These are phyloP conservation scores for Patella caerulea DNA, from an alignment of 2,888 invertebrate species.

Conservation along the genomic window DNA sequence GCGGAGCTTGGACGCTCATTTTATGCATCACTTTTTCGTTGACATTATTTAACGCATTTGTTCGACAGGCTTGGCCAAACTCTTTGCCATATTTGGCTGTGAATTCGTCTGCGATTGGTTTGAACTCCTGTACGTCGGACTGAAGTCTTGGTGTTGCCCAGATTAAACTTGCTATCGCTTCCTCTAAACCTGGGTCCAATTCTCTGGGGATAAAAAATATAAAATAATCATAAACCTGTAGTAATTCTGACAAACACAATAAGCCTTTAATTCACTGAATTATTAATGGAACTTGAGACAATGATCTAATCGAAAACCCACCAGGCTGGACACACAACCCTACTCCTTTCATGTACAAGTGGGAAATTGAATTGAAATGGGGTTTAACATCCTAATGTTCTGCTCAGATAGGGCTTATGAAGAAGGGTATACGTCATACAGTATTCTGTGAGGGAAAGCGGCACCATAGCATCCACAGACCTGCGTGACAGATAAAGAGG, in stretches of 20 bases:
- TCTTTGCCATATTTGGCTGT: constrained; percentile 93
- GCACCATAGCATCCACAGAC: too few relatives aligned
- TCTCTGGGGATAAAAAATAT: constrained; percentile 72
- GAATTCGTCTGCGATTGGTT: constrained; percentile 88
- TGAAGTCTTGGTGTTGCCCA: constrained; percentile 95
- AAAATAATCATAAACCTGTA: neutral
- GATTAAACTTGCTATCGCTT: constrained; percentile 94
- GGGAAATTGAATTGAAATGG: too few relatives aligned
- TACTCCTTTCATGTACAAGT: too few relatives aligned
- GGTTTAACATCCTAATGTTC: too few relatives aligned
- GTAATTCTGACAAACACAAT: neutral
- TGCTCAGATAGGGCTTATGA: too few relatives aligned
- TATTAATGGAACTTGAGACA: too few relatives aligned
- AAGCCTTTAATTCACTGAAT: neutral
- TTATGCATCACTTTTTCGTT: constrained; percentile 85
- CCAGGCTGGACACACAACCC: too few relatives aligned
- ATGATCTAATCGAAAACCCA: too few relatives aligned
- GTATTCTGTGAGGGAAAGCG: too few relatives aligned
- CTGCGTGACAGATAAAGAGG: too few relatives aligned
- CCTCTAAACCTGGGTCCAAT: constrained; percentile 93
- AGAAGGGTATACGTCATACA: too few relatives aligned
- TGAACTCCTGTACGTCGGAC: constrained; percentile 78
- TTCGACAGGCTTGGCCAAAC: constrained; percentile 86
- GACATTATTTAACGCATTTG: constrained; percentile 85
- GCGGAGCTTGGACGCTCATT: constrained; percentile 82